Base-by-base conservation (phyloP, 2,888 invertebrate genomes). In the Unio pictorum region DNA sequence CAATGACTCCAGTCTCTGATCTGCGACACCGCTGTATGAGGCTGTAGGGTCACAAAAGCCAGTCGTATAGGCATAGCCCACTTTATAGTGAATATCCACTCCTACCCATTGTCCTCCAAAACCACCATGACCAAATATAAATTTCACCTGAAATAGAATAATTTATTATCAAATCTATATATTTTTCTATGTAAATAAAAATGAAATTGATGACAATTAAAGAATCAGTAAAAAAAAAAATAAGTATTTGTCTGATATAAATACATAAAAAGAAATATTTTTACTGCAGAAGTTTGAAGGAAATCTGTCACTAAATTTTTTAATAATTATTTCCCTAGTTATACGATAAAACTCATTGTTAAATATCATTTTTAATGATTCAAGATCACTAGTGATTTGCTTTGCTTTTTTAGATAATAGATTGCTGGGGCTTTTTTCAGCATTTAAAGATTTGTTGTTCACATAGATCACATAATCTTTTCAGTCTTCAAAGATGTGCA, bases 81-180 rank as follows among this genome's bases (percentile, higher is more conserved):
- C 79, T 59, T 85, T 81, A 74, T 89, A 83, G 55, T 87, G 78
- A n/a, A 84, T 77, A 75, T 91, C 91, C 18, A 85, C 82, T 23
- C 86, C 84, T 5, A 84, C 87, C 76, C 88, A 89, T 78, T 91
- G 91, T 1, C 91, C 91, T 5, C 91, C 91, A 71, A 87, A 88
- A 0, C 91, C 91, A 23, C 89, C 84, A 74, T 90, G 88, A 6
- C 91, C 91, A 79, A 83, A 81, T 73, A 84, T 80, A 58, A 80
- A 78, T 69, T 79, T 80, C 8, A 72, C 76, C 86, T 86, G 78
- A n/a, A 81, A 76, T 66, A 45, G 20, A 67, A 63, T 58, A 23
- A 62, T 18, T n/a, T 62, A 30, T 30, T 28, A 20, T n/a, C 4
- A 62, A 62, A 62, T 45, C 62, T 45, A 18, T 45, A 18, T 28